These are phyloP conservation scores for Discoglossus pictus DNA, from an alignment of 2,797 vertebrate species.

Conservation along the genomic window DNA sequence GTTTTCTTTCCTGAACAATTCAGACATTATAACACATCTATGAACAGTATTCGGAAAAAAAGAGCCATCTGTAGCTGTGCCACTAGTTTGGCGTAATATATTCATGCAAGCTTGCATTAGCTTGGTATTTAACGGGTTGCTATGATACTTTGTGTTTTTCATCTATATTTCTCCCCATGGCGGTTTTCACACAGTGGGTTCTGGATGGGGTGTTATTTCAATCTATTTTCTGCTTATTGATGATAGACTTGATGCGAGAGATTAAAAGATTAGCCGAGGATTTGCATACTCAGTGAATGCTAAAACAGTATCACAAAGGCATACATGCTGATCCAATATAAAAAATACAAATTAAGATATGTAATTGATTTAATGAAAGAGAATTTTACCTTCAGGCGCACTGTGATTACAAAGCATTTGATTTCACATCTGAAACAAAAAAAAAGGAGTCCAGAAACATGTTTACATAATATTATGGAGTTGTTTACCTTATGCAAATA, in stretches of 20 bases:
- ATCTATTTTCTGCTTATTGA: slow-evolving; percentile 73
- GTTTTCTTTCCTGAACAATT: too few relatives aligned
- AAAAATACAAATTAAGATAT: slow-evolving; percentile 61
- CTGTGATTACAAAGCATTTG: slow-evolving; percentile 35
- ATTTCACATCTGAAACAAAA: slow-evolving; percentile 8
- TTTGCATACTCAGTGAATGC: slow-evolving; percentile 71
- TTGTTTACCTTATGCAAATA: too few relatives aligned
- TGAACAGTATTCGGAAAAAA: too few relatives aligned
- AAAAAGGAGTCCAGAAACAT: too few relatives aligned
- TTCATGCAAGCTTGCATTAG: neutral
- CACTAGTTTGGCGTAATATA: too few relatives aligned
- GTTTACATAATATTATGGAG: too few relatives aligned
- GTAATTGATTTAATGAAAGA: slow-evolving; percentile 61
- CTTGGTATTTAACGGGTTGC: slow-evolving; percentile 53
- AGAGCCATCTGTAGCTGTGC: too few relatives aligned
- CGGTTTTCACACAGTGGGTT: slow-evolving; percentile 72
- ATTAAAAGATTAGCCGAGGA: slow-evolving; percentile 73
- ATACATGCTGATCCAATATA: slow-evolving; percentile 51
- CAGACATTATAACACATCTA: too few relatives aligned
- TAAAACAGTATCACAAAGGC: slow-evolving; percentile 68
- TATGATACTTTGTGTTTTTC: slow-evolving; percentile 64
- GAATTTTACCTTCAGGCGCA: slow-evolving; percentile 22
- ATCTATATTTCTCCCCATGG: slow-evolving; percentile 67
- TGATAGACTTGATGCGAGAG: slow-evolving; percentile 65
- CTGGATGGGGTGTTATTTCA: slow-evolving; percentile 71